phyloP scores from a whole-genome alignment of 2,797 vertebrate species.

The Thamnophis elegans region DNA sequence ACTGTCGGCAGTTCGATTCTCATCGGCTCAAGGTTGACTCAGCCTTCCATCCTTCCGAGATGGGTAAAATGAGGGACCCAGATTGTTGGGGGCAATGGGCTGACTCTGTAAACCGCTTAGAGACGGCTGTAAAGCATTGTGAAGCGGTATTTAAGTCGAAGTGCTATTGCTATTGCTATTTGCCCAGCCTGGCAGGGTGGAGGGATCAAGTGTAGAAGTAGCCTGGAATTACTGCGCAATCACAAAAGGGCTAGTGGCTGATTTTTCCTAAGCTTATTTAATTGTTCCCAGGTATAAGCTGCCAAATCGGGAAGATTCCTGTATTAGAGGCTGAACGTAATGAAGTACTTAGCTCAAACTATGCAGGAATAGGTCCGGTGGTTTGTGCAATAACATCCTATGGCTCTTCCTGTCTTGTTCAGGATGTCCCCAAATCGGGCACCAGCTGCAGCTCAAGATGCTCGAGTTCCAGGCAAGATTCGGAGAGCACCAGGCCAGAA shows the following conservation, averaged over 20 bases:
- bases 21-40: no score
- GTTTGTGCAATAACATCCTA: not conserved
- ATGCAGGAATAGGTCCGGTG: not conserved
- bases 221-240: not conserved
- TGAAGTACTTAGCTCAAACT: not conserved
- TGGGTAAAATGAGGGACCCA: no score
- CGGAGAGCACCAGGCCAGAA: conserved; percentile 90
- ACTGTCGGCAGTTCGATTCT: no score
- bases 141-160: no score
- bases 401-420: conserved; percentile 54
- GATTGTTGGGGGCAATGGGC: no score
- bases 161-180: not conserved
- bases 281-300: not conserved
- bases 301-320: not conserved
- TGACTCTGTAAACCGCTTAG: no score
- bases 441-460: conserved; percentile 95
- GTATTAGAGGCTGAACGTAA: not conserved
- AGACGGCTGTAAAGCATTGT: no score
- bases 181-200: not conserved
- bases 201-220: not conserved
- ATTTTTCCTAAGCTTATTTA: not conserved
- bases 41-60: no score
- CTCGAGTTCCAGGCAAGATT: conserved; percentile 93
- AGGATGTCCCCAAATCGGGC: conserved; percentile 91
- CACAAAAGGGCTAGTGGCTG: not conserved